A percentile compares a stretch with the other conserved stretches of the same genome.
phyloP scores from a whole-genome alignment of 1,140 invertebrate species.

The Drosophila nigromelanica region DNA sequence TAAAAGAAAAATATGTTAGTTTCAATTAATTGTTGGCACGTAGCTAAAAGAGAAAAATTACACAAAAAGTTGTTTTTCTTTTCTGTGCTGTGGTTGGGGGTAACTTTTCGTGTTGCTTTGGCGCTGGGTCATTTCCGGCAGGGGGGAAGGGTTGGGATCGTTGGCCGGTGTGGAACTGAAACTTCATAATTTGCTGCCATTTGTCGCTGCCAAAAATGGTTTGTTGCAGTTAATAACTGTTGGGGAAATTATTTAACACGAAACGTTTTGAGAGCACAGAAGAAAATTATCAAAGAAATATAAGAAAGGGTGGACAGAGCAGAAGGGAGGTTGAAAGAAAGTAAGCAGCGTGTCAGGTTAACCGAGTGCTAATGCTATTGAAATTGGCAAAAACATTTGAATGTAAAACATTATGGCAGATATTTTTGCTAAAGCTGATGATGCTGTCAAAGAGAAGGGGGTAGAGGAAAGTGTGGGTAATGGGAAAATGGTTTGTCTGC shows the following conservation, averaged over 20 bases:
- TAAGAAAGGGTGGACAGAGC: neutral
- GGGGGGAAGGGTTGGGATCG: neutral
- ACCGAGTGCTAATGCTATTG: constrained; percentile 34
- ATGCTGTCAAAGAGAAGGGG: no score
- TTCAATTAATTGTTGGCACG: constrained; percentile 77
- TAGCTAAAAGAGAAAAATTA: constrained; percentile 47
- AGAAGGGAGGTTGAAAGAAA: neutral
- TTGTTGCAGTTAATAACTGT: constrained; percentile 69
- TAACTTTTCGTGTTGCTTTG: neutral
- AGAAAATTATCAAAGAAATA: constrained; percentile 6
- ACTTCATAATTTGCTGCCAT: constrained; percentile 71
- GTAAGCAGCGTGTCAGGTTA: neutral
- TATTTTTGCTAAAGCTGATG: constrained; percentile 7
- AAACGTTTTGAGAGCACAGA: constrained; percentile 45
- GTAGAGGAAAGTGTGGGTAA: no score
- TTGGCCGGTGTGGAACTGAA: neutral
- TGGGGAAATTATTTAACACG: constrained; percentile 67
- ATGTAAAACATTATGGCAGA: constrained; percentile 34
- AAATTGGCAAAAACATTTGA: constrained; percentile 61
- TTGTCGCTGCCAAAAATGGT: constrained; percentile 55
- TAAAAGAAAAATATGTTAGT: constrained; percentile 78
- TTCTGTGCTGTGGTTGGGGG: neutral
- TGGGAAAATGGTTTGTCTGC: neutral
- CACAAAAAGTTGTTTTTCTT: constrained; percentile 22
- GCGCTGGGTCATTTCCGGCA: constrained; percentile 13